Conservation (phyloP, 2,888 invertebrate genomes). For the Caenorhabditis macrosperma region DNA sequence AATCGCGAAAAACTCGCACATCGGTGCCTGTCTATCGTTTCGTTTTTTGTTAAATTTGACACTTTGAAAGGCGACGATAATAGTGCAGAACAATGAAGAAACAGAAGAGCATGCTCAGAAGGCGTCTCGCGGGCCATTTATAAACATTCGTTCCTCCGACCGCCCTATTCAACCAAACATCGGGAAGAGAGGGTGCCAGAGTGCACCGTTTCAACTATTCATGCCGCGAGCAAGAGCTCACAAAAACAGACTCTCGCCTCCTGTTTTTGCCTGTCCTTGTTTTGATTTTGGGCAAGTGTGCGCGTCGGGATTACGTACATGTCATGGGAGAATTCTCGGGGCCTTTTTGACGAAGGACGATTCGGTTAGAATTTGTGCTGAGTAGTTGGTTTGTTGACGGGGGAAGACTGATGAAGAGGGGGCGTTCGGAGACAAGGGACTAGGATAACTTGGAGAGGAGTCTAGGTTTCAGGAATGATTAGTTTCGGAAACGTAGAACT, state of each 20-base stretch:
- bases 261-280: background rate
- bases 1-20: too few species aligned
- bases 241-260: background rate
- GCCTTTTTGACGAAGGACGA: background rate
- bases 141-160: too few species aligned
- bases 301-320: background rate
- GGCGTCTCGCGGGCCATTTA: too few species aligned
- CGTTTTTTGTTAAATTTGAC: too few species aligned
- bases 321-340: background rate
- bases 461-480: background rate
- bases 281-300: background rate
- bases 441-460: background rate
- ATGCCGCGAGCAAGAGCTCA: slow-evolving; percentile 1
- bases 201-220: background rate
- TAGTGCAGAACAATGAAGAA: too few species aligned
- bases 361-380: background rate
- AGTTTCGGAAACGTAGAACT: background rate
- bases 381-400: background rate
- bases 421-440: too few species aligned
- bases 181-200: background rate
- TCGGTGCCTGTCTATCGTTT: too few species aligned
- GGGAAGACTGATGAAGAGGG: too few species aligned
- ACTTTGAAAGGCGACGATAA: too few species aligned
- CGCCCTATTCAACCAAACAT: too few species aligned
- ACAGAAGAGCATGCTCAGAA: too few species aligned